Conservation (phyloP, 2,888 invertebrate species). For the Leptopilina drosophilae region DNA sequence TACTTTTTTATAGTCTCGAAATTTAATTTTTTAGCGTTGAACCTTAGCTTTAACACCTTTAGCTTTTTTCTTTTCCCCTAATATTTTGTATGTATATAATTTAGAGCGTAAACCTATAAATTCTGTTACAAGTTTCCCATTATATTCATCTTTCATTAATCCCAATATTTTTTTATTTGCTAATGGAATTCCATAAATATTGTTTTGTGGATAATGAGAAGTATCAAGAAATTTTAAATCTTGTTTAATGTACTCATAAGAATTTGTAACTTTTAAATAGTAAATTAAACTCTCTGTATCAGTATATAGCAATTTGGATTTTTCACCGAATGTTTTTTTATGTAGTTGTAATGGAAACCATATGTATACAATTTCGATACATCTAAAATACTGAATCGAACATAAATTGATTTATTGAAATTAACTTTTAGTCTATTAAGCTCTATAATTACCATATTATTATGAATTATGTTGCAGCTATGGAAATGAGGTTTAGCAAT, state of each 20-base stretch:
- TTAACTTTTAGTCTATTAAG: slow-evolving; percentile 59
- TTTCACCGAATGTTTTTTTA: slow-evolving; percentile 56
- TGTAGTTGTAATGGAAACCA: slow-evolving; percentile 70
- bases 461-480: slow-evolving; percentile 63
- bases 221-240: slow-evolving; percentile 52
- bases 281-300: slow-evolving; percentile 67
- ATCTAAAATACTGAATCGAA: slow-evolving; percentile 72
- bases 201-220: slow-evolving; percentile 44
- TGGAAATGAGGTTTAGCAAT: slow-evolving; percentile 69
- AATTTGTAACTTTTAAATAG: slow-evolving; percentile 65
- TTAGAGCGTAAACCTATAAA: slow-evolving; percentile 56
- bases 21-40: slow-evolving; percentile 24
- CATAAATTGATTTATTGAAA: slow-evolving; percentile 73
- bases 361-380: slow-evolving; percentile 73
- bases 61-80: slow-evolving; percentile 49
- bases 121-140: slow-evolving; percentile 64
- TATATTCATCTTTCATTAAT: slow-evolving; percentile 68
- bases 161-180: slow-evolving; percentile 62
- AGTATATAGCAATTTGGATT: slow-evolving; percentile 60
- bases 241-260: slow-evolving; percentile 21
- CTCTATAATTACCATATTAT: slow-evolving; percentile 70
- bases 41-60: background rate
- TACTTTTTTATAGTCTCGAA: too few species aligned
- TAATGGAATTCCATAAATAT: slow-evolving; percentile 48
- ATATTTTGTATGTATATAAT: slow-evolving; percentile 53